Conservation (phyloP, 2,888 invertebrate genomes). For the Bembecia ichneumoniformis region DNA sequence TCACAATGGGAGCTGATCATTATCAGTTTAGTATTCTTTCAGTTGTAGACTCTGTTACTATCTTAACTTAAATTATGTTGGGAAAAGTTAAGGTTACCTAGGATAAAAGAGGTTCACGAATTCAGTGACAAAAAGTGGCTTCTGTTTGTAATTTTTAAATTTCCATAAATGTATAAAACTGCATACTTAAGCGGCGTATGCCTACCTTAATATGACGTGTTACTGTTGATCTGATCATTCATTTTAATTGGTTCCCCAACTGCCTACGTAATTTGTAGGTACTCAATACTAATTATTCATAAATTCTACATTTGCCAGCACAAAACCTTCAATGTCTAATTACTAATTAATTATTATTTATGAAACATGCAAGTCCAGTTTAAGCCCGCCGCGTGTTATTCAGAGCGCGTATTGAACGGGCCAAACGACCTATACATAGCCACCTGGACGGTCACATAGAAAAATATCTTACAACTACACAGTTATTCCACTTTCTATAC, state of each 20-base stretch:
- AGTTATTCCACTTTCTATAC: conserved; percentile 22
- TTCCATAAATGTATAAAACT: too few relatives aligned
- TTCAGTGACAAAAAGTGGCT: too few relatives aligned
- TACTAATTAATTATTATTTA: conserved; percentile 43
- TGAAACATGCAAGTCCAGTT: conserved; percentile 37
- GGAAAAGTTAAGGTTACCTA: too few relatives aligned
- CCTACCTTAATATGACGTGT: too few relatives aligned
- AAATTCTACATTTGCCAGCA: conserved; percentile 27
- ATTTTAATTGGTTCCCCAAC: neutral
- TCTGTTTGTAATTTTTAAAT: too few relatives aligned
- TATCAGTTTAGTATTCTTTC: too few relatives aligned
- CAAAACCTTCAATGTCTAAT: conserved; percentile 40
- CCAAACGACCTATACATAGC: conserved; percentile 66
- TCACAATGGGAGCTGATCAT: too few relatives aligned
- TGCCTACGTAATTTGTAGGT: neutral
- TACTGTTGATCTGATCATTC: too few relatives aligned
- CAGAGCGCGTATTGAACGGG: conserved; percentile 47
- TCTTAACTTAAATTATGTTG: too few relatives aligned
- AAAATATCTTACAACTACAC: conserved; percentile 33
- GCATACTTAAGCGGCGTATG: too few relatives aligned
- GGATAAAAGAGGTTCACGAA: too few relatives aligned
- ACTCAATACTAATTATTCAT: conserved; percentile 20
- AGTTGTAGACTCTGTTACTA: too few relatives aligned
- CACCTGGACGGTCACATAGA: conserved; percentile 71
- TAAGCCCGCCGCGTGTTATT: conserved; percentile 46